Base-by-base conservation (phyloP, 1,140 invertebrate genomes). In the Rhagoletis pomonella region DNA sequence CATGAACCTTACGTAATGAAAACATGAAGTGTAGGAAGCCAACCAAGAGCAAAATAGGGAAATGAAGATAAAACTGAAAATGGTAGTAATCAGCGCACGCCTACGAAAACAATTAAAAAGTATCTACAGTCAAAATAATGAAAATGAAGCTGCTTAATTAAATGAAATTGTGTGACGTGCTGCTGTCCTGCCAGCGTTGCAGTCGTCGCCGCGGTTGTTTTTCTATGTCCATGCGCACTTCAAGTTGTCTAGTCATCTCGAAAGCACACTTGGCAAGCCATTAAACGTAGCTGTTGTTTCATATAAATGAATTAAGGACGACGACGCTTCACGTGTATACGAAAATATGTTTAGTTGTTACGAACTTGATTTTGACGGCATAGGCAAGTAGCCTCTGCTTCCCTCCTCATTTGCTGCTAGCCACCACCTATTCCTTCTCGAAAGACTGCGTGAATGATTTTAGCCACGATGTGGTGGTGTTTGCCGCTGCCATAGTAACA, bases 371-470 rank as follows among this genome's bases (percentile, higher is more conserved):
- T 55, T 81, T 55, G 47, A 9, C 29, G 44, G 50, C 6, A 81
- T 14, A 4, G 60, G 29, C 29, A 62, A 14, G 60, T 62, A 14
- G 14, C 42, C 44, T 73, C 4, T 47, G 7, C 73, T 10, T 19
- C 14, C n/a, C n/a, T 73, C 5, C 4, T 29, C 29, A 29, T 0
- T 50, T 17, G 4, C 67, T 6, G 2, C 39, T 44, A 4, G 12
- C n/a, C 64, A 19, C n/a, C 39, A 39, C 47, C 67, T 87, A 87
- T 14, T 87, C 86, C 55, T 77, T 87, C 47, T 87, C 81, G 73
- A 88, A 84, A 88, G 55, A 85, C 47, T 88, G 69, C 17, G 86
- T 88, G 62, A 87, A 85, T 44, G 88, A 58, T n/a, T 87, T 88
- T 12, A 84, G 85, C 88, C 86, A 88, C 14, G 88, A 55, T 44